Conservation (phyloP, 1,140 invertebrate species). For the Nylanderia fulva region DNA sequence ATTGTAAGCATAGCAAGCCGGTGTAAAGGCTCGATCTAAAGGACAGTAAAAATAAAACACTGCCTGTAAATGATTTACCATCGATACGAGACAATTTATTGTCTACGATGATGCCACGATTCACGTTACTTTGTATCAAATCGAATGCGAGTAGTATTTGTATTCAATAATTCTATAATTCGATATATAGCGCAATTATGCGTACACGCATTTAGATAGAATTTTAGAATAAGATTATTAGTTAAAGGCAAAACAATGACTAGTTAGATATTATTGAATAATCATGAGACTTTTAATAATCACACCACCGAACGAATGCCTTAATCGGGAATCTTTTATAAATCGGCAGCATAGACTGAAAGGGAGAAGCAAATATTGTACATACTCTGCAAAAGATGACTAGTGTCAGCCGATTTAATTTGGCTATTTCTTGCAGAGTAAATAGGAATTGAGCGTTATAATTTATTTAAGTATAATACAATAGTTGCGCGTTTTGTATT, state of each 20-base stretch:
- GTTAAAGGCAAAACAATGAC: constrained; percentile 39
- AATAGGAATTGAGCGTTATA: constrained; percentile 39
- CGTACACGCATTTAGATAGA: constrained; percentile 20
- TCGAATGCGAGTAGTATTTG: constrained; percentile 63
- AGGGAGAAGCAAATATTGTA: constrained; percentile 25
- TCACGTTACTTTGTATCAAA: constrained; percentile 54
- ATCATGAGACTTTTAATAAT: constrained; percentile 58
- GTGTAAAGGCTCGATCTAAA: constrained; percentile 17
- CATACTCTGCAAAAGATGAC: constrained; percentile 30
- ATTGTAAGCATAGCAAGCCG: constrained; percentile 13
- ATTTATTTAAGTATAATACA: constrained; percentile 35
- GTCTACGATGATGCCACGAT: constrained; percentile 21
- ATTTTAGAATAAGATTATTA: constrained; percentile 51
- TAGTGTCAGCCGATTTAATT: constrained; percentile 6
- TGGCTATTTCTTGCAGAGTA: constrained; percentile 45
- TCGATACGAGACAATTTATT: constrained; percentile 22
- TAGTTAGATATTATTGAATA: constrained; percentile 40
- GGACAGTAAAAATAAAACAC: constrained; percentile 60
- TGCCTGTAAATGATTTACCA: constrained; percentile 58
- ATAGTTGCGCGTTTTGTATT: constrained; percentile 36
- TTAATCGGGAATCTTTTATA: constrained; percentile 64
- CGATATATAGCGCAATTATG: constrained; percentile 28
- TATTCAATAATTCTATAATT: constrained; percentile 52
- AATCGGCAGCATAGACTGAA: constrained; percentile 26
- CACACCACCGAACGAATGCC: constrained; percentile 64